Base-by-base conservation (phyloP, 2,113 vertebrate genomes). In the Ceyx melanurus region DNA sequence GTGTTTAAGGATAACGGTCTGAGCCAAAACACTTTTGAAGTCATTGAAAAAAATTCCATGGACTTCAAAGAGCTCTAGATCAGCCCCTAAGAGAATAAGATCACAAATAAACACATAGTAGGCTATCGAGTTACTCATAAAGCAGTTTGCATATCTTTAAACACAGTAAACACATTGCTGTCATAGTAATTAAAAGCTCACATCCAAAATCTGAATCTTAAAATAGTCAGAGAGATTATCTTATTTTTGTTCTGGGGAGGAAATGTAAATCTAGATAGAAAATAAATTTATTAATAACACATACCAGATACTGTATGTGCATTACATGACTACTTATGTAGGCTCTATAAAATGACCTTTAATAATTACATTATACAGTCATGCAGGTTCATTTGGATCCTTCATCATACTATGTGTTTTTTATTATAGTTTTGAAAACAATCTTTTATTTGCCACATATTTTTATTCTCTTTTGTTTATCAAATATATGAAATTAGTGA, bases 21-120 rank as follows among this genome's bases (percentile, higher is more conserved):
- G 64, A 94, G 75, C 82, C 78, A 94, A 94, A 96, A 93, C 0
- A 19, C n/a, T 62, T 94, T 96, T 96, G 95, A 94, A 93, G 93
- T 94, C 37, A 50, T 85, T 4, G 16, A 62, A 90, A 95, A 65
- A 75, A 50, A 15, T 68, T 86, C 58, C 46, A 72, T 0, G 6
- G 86, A 89, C 84, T 94, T 96, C 90, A 95, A 93, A 94, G 84
- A 61, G 64, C 71, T 89, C 51, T 85, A 51, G 58, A 82, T 94
- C 70, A 92, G 17, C 67, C 92, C 70, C 42, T 87, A 92, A 92
- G 74, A 90, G 57, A 80, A 82, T 60, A 94, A 86, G 86, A 90
- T 91, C 70, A 95, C 77, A 93, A 92, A 90, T 48, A 94, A 88
- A 65, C 74, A 89, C 13, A 20, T 71, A 79, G 71, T 88, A 91